phyloP scores from a whole-genome alignment of 1,140 invertebrate genomes.

The Aphidius gifuensis region DNA sequence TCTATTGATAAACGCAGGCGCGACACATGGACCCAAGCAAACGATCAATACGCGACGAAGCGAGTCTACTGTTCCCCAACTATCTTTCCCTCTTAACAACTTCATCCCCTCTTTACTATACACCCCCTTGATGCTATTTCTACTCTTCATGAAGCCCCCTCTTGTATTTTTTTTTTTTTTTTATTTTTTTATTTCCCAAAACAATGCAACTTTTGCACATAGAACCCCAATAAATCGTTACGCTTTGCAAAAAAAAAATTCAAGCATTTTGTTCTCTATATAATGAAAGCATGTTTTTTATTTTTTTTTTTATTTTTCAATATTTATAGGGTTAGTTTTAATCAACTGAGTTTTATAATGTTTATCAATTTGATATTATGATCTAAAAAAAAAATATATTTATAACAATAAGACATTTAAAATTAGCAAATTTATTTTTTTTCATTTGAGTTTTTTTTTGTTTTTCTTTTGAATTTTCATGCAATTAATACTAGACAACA shows the following conservation, averaged over 20 bases:
- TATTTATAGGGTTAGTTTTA: no score
- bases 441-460: no score
- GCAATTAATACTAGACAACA: no score
- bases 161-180: constrained; percentile 4
- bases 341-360: no score
- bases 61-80: constrained; percentile 33
- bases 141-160: constrained; percentile 5
- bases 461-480: no score
- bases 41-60: constrained; percentile 47
- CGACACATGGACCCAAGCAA: constrained; percentile 51
- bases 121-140: constrained; percentile 4
- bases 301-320: no score
- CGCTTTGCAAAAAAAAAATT: constrained; percentile 5
- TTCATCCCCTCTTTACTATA: constrained; percentile 12
- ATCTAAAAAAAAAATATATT: no score
- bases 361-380: no score
- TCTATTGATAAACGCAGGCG: constrained; percentile 42
- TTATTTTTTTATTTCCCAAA: constrained; percentile 9
- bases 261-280: no score
- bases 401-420: no score
- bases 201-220: constrained; percentile 18
- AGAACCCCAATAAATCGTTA: constrained; percentile 15
- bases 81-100: neutral
- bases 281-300: no score
- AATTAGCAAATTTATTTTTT: no score